Conservation (phyloP, 2,797 vertebrate species). For the Octomys mimax region DNA sequence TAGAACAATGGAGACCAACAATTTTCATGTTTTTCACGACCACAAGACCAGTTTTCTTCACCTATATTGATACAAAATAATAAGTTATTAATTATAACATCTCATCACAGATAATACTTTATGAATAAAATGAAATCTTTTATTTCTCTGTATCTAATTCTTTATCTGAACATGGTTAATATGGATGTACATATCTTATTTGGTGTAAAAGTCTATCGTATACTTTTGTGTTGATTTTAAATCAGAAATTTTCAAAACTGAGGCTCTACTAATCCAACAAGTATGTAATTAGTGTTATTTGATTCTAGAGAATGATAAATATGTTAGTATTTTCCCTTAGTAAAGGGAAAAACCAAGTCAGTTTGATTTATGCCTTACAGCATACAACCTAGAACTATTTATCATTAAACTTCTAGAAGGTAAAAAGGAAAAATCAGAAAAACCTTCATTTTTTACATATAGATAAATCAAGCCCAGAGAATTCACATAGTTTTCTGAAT, state of each 20-base stretch:
- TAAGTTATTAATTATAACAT: constrained; percentile 64
- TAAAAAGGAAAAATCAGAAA: constrained; percentile 24
- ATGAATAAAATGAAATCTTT: constrained; percentile 65
- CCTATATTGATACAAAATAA: constrained; percentile 86
- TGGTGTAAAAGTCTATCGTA: not conserved
- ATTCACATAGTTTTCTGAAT: constrained; percentile 55
- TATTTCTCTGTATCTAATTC: not conserved
- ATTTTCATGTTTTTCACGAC: constrained; percentile 95
- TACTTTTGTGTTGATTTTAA: constrained; percentile 59
- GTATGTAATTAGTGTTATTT: constrained; percentile 19
- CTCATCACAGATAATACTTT: constrained; percentile 51
- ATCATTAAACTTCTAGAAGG: constrained; percentile 19
- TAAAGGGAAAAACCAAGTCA: constrained; percentile 28
- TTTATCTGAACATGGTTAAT: constrained; percentile 51
- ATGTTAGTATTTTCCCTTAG: not conserved
- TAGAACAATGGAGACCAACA: constrained; percentile 95
- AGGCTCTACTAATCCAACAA: constrained; percentile 28
- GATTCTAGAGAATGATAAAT: constrained; percentile 27
- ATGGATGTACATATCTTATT: constrained; percentile 55
- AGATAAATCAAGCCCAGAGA: constrained; percentile 8
- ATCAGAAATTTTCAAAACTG: constrained; percentile 56
- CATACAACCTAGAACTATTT: not conserved
- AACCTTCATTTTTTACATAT: constrained; percentile 6
- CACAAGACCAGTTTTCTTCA: constrained; percentile 93
- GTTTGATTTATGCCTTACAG: constrained; percentile 42